Conservation (phyloP, 53 echinoderm and acorn worm genomes). For the Henricia sp. region DNA sequence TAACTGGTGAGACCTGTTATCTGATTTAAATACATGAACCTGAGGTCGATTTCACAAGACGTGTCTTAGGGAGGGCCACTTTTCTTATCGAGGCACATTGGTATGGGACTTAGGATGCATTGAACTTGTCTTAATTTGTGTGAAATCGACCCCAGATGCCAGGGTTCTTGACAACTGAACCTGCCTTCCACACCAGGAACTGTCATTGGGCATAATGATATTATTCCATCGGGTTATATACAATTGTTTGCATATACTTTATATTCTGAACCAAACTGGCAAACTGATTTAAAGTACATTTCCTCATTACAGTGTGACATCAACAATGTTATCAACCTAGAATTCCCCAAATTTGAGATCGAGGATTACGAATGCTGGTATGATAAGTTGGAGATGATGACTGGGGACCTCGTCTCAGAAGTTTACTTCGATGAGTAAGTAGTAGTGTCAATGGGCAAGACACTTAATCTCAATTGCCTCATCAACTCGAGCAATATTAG, state of each 20-base stretch:
- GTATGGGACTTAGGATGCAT: no score
- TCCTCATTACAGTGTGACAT: conserved; percentile 14
- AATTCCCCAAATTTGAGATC: conserved; percentile 3
- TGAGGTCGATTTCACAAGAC: no score
- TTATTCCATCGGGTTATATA: not conserved
- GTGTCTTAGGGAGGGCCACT: no score
- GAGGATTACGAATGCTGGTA: conserved; percentile 20
- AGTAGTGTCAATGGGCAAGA: no score
- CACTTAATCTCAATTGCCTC: no score
- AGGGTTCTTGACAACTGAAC: not conserved
- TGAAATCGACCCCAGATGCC: not conserved
- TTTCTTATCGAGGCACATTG: no score
- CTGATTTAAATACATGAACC: no score
- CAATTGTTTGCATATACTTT: no score
- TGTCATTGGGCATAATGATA: not conserved
- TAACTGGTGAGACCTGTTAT: no score
- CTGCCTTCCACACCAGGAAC: not conserved
- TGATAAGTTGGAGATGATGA: conserved; percentile 46
- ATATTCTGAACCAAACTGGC: no score
- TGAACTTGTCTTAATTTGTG: not conserved
- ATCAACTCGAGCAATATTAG: no score
- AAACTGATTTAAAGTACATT: no score
- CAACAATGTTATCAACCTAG: conserved; percentile 9
- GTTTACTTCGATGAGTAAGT: conserved; percentile 40
- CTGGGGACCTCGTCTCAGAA: conserved; percentile 33